Evolutionary conservation across 2,113 vertebrate genomes (phyloP).

Genomic region (Brachionichthys hirsutus): DNA sequence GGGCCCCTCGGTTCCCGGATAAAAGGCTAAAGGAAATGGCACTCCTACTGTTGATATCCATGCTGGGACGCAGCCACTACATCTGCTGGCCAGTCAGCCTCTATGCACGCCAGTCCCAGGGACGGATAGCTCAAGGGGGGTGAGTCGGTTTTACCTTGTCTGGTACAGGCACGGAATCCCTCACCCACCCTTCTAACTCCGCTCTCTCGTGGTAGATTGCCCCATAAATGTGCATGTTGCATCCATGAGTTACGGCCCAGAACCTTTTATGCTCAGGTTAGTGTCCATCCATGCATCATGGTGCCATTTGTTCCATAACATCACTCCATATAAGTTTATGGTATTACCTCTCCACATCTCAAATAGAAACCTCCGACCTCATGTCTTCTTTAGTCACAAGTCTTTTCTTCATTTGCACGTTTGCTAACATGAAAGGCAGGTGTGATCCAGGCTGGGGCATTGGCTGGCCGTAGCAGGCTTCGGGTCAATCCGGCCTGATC

Average conservation of each 20-base stretch:
- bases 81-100: slow-evolving; percentile 69
- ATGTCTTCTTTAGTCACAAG: slow-evolving; percentile 28
- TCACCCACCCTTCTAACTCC: slow-evolving; percentile 28
- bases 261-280: slow-evolving; percentile 1
- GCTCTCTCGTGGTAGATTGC: slow-evolving; percentile 49
- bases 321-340: background rate
- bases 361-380: slow-evolving; percentile 6
- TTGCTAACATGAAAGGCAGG: slow-evolving; percentile 44
- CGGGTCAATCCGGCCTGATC: slow-evolving; percentile 48
- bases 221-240: slow-evolving; percentile 31
- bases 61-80: slow-evolving; percentile 58
- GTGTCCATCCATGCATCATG: background rate
- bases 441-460: slow-evolving; percentile 24
- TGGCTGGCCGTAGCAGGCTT: slow-evolving; percentile 19
- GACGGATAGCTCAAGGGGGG: slow-evolving; percentile 30
- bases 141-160: slow-evolving; percentile 32
- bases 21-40: slow-evolving; percentile 72
- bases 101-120: slow-evolving; percentile 51
- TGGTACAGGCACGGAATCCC: slow-evolving; percentile 49
- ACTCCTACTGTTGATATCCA: slow-evolving; percentile 70
- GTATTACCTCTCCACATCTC: slow-evolving; percentile 5
- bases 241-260: slow-evolving; percentile 8
- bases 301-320: background rate
- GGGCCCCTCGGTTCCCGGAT: slow-evolving; percentile 62
- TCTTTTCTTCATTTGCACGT: slow-evolving; percentile 3